Base-by-base conservation (phyloP, 1,140 invertebrate genomes). In the Notospermus geniculatus region DNA sequence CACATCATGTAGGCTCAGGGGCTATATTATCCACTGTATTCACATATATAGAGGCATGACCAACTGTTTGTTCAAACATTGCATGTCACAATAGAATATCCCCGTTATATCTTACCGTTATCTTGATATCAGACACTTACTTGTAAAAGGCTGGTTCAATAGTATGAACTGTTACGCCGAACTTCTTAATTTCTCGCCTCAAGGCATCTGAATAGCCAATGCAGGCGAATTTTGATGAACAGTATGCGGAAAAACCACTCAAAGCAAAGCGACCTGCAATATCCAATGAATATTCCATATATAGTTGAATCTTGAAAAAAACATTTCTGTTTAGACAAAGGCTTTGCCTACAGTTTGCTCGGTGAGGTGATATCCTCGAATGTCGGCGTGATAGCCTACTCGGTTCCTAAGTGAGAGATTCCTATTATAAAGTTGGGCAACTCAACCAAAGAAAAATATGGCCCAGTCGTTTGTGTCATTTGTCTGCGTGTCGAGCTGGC, bases 161-260 rank as follows among this genome's bases (percentile, higher is more conserved):
- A 1, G 76, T 73, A 19, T 82, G 69, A 2, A 83, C 81, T 17
- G 72, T 68, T 0, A 83, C 74, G 36, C 74, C 73, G 63, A 82
- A 81, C 62, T 81, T 81, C 0, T 60, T 60, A 68, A 83, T 73
- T 62, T 84, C 83, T 7, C 73, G 64, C 5, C 80, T 58, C 1
- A 84, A 66, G 5, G 71, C 72, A 53, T 82, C 73, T 13, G 71
- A 76, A 57, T 83, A 79, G 15, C 77, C 87, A 25, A 86, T 78
- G 9, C 94, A 71, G 0, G 85, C 92, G 11, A 88, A 87, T 81
- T 96, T 96, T 0, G 89, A 91, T n/a, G 91, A 91, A 4, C 87
- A 87, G 79, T 96, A 95, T 1, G 88, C 82, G 0, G 87, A 81
- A 50, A 93, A 82, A 0, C 88, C 88, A 0, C 91, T 91, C 15